Conservation (phyloP, 2,113 vertebrate species). For the Epinephelus lanceolatus region DNA sequence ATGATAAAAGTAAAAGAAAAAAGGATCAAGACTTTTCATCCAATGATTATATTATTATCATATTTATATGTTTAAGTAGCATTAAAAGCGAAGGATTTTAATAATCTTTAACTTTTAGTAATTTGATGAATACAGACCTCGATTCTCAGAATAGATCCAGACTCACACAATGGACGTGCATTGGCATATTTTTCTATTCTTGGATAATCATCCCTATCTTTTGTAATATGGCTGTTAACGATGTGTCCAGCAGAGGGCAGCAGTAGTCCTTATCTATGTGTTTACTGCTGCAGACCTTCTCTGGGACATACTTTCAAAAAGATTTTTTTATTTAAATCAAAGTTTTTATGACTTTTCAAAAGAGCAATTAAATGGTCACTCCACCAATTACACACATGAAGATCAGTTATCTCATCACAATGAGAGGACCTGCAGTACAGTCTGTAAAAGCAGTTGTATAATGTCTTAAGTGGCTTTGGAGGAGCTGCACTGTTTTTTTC, state of each 20-base stretch:
- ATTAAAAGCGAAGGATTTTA: background rate
- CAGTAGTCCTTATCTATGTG: background rate
- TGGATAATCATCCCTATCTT: too few species aligned
- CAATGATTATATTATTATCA: too few species aligned
- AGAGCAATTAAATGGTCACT: background rate
- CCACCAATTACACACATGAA: background rate
- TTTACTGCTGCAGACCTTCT: background rate
- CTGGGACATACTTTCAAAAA: background rate
- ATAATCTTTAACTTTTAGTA: background rate
- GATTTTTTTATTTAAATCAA: too few species aligned
- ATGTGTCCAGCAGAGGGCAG: slow-evolving; percentile 38
- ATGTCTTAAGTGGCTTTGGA: background rate
- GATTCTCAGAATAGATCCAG: background rate
- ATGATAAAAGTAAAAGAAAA: background rate
- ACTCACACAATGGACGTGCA: too few species aligned
- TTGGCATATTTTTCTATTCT: background rate
- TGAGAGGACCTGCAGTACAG: background rate
- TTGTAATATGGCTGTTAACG: background rate
- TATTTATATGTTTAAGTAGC: background rate
- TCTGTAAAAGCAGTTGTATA: background rate
- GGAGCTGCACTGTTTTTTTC: too few species aligned
- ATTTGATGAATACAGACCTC: background rate
- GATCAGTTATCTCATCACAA: background rate
- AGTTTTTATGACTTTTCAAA: background rate
- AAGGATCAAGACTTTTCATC: background rate